These are phyloP conservation scores for Phorcus lineatus DNA, from an alignment of 2,888 invertebrate species.

Conservation along the genomic window DNA sequence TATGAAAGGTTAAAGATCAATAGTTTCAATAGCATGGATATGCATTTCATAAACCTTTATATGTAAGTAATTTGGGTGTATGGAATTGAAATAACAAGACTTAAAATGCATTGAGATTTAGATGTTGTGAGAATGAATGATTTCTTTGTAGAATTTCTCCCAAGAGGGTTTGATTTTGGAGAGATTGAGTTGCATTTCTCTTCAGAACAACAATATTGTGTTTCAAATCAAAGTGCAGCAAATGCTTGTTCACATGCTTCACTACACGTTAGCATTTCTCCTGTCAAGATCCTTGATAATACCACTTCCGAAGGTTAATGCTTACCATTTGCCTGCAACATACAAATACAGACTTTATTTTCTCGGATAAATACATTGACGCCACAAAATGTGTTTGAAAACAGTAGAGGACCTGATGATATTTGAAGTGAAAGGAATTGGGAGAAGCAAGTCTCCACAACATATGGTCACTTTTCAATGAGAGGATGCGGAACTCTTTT, in stretches of 20 bases:
- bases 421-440: not conserved
- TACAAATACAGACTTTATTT: constrained; percentile 7
- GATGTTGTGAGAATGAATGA: too few species aligned
- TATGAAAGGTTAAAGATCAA: too few species aligned
- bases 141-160: too few species aligned
- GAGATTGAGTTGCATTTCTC: not conserved
- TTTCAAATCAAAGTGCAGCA: constrained; percentile 8
- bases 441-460: too few species aligned
- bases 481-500: too few species aligned
- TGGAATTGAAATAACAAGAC: too few species aligned
- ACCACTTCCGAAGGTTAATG: constrained; percentile 14
- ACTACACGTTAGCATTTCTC: not conserved
- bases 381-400: constrained; percentile 12
- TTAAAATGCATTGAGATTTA: too few species aligned
- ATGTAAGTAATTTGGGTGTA: too few species aligned
- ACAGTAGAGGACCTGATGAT: not conserved
- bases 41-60: too few species aligned
- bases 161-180: not conserved
- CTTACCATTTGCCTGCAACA: not conserved
- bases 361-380: constrained; percentile 7
- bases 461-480: too few species aligned
- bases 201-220: not conserved
- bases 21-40: too few species aligned
- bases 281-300: constrained; percentile 7
- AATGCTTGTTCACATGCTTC: constrained; percentile 1